Evolutionary conservation across 2,888 invertebrate species (phyloP).

Genomic region (Tiliacea aurago): DNA sequence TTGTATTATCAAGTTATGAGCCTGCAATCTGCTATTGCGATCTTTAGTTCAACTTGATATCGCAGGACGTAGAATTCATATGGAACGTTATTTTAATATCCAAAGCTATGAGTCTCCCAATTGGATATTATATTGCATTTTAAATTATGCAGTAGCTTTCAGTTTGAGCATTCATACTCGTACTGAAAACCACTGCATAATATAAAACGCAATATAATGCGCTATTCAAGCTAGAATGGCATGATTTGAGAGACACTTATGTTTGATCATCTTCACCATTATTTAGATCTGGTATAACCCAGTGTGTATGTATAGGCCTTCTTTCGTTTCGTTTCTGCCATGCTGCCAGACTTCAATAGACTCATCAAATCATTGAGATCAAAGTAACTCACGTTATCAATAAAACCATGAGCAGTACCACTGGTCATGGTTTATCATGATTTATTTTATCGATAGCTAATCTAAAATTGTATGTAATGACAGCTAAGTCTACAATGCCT

Average conservation of each 20-base stretch:
- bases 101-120: constrained; percentile 1
- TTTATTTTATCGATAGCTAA: background rate
- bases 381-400: background rate
- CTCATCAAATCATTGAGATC: background rate
- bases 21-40: constrained; percentile 23
- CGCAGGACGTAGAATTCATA: constrained; percentile 14
- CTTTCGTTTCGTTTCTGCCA: background rate
- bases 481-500: background rate
- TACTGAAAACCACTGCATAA: too few species aligned
- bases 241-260: background rate
- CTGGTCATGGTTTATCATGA: too few species aligned
- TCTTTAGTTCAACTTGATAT: constrained; percentile 31
- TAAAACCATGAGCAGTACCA: background rate
- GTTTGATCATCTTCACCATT: background rate
- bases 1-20: constrained; percentile 37
- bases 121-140: constrained; percentile 6
- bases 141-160: background rate
- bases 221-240: background rate
- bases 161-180: background rate
- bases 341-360: background rate
- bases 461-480: background rate
- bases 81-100: constrained; percentile 24
- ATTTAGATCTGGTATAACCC: background rate
- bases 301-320: background rate
- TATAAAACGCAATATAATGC: too few species aligned